Base-by-base conservation (phyloP, 1,140 invertebrate species). In the Lutraria rhynchaena region DNA sequence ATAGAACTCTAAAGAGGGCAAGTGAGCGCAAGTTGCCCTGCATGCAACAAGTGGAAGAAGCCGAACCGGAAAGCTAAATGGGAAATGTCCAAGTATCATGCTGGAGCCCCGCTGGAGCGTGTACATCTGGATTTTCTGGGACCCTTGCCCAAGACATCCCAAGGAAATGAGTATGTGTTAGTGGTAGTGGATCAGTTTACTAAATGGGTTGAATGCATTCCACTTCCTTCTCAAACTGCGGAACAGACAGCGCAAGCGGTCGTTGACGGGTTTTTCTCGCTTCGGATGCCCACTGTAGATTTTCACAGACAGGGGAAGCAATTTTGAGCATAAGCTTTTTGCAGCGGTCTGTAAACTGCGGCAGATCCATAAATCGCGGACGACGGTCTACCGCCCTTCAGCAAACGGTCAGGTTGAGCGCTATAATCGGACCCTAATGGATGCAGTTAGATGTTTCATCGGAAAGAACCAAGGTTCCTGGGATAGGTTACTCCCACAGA, bases 361-460 rank as follows among this genome's bases (percentile, higher is more conserved):
- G 2, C n/a, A 49, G 3, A 71, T 71, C 37, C 46, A 51, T 11
- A 53, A 53, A 29, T n/a, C 27, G 15, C 22, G 24, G 17, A 71
- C 67, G 31, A 53, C 49, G 11, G n/a, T 49, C 5, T 71, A 71
- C 29, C 22, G 51, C 3, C 67, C 46, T 19, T 53, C 67, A 19
- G 29, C 46, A 5, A 71, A 71, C 53, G 49, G 49, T 19, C 67
- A 71, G 24, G 67, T 71, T 11, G 67, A 71, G 78, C 22, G 83
- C 0, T 86, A 87, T 41, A 87, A 91, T 76, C 33, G 75, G 37
- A 73, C 69, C 19, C 27, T n/a, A 22, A 57, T 57, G 41, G 51
- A 81, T 44, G 46, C 57, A 5, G 60, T 81, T 3, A 41, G 77
- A 7, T 81, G 77, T 55, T 71, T 44, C 41, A 75, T 75, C 19